Conservation (phyloP, 2,888 invertebrate species). For the Anarsia innoxiella region DNA sequence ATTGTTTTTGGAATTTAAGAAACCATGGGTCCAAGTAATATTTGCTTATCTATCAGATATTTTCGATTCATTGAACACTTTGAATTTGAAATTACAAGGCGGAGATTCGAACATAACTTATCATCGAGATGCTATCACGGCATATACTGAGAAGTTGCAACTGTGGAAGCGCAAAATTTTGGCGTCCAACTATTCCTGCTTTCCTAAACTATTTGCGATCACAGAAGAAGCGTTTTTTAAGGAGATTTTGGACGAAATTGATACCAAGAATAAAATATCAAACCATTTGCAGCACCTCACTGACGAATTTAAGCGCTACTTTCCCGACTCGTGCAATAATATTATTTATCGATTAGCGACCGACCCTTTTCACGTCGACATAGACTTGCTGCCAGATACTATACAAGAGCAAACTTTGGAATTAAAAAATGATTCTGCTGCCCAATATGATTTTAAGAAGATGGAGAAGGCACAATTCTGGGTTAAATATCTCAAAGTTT, state of each 20-base stretch:
- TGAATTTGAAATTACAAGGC: conserved; percentile 21
- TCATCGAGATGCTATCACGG: conserved; percentile 15
- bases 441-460: conserved; percentile 18
- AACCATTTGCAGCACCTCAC: conserved; percentile 16
- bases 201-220: conserved; percentile 13
- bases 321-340: conserved; percentile 15
- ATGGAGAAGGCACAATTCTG: conserved; percentile 16
- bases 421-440: conserved; percentile 18
- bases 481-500: conserved; percentile 19
- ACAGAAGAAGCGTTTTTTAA: conserved; percentile 9
- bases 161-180: conserved; percentile 17
- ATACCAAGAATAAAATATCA: conserved; percentile 12
- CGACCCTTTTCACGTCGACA: conserved; percentile 16
- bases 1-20: conserved; percentile 9
- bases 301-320: conserved; percentile 16
- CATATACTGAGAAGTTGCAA: conserved; percentile 19
- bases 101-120: conserved; percentile 17
- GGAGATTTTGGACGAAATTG: conserved; percentile 9
- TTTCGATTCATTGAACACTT: conserved; percentile 15
- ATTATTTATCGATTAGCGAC: conserved; percentile 16
- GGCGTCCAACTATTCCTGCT: conserved; percentile 14
- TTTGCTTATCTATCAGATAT: conserved; percentile 17
- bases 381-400: conserved; percentile 15
- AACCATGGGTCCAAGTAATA: conserved; percentile 12
- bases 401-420: conserved; percentile 18